phyloP scores from a whole-genome alignment of 2,797 vertebrate species.

The Sebastiscus tertius region DNA sequence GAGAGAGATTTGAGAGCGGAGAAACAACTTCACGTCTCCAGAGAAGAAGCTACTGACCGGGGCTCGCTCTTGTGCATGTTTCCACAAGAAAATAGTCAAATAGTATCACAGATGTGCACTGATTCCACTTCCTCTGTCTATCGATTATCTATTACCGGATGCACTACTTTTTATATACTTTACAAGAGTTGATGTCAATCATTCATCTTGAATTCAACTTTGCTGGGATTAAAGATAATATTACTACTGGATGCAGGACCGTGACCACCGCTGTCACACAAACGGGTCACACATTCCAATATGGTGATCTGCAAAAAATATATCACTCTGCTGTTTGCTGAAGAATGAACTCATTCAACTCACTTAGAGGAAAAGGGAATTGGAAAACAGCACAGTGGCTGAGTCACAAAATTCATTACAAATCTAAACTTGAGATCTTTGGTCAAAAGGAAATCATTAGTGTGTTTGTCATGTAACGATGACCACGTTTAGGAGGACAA shows the following conservation, averaged over 20 bases:
- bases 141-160: background rate
- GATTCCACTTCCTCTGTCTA: slow-evolving; percentile 10
- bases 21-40: slow-evolving; percentile 57
- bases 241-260: slow-evolving; percentile 38
- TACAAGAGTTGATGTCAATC: background rate
- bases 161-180: background rate
- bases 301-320: slow-evolving; percentile 42
- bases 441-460: slow-evolving; percentile 18
- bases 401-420: slow-evolving; percentile 26
- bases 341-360: slow-evolving; percentile 67
- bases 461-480: slow-evolving; percentile 9
- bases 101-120: slow-evolving; percentile 53
- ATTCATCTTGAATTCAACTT: slow-evolving; percentile 17
- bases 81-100: slow-evolving; percentile 46
- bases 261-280: slow-evolving; percentile 52
- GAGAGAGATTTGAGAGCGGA: slow-evolving; percentile 51
- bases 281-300: slow-evolving; percentile 58
- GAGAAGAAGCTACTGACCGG: slow-evolving; percentile 58
- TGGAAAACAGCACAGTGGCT: slow-evolving; percentile 21
- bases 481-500: background rate
- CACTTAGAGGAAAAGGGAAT: slow-evolving; percentile 37
- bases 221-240: slow-evolving; percentile 36
- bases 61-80: slow-evolving; percentile 48
- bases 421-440: slow-evolving; percentile 25
- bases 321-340: slow-evolving; percentile 38